Base-by-base conservation (phyloP, 2,888 invertebrate genomes). In the Gerosis bhagava region DNA sequence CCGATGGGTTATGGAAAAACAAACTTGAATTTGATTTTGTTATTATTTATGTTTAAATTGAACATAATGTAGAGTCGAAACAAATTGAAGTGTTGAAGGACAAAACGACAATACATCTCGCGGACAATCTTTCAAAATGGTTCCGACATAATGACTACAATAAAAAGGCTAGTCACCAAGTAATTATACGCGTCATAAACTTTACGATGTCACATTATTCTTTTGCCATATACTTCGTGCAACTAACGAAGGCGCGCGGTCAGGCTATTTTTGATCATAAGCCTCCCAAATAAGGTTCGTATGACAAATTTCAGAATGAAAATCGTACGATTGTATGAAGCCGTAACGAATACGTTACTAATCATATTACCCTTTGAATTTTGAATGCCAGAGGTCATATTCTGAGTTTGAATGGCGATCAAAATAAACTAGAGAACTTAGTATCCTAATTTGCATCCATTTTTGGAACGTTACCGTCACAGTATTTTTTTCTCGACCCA, bases 341-440 rank as follows among this genome's bases (percentile, higher is more conserved):
- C 43, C 44, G 44, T 37, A 24, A 37, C 44, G 19, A 45, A 45
- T 36, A 37, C 29, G 44, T 36, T 36, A 45, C 44, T 36, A 45
- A 45, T 45, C 45, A 45, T 24, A 37, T 37, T 45, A 45, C 36
- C 41, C 44, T 37, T 45, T 12, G 44, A 31, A 37, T 37, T 44
- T 45, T 37, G 44, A 45, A 45, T 45, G 44, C 7, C 17, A 37
- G 36, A 31, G 29, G 45, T 45, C 31, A 7, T 45, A 45, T 45
- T 45, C 45, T 45, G 36, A 24, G 16, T 16, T 24, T 3, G n/a
- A 21, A 3, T n/a, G 12, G 28, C 25, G 34, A 13, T 22, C 21
- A 11, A 15, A 37, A 16, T n/a, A n/a, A n/a, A n/a, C n/a, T n/a
- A n/a, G n/a, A n/a, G n/a, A n/a, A n/a, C n/a, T n/a, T n/a, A n/a